Conservation (phyloP, 2,888 invertebrate genomes). For the Cinara cedri region DNA sequence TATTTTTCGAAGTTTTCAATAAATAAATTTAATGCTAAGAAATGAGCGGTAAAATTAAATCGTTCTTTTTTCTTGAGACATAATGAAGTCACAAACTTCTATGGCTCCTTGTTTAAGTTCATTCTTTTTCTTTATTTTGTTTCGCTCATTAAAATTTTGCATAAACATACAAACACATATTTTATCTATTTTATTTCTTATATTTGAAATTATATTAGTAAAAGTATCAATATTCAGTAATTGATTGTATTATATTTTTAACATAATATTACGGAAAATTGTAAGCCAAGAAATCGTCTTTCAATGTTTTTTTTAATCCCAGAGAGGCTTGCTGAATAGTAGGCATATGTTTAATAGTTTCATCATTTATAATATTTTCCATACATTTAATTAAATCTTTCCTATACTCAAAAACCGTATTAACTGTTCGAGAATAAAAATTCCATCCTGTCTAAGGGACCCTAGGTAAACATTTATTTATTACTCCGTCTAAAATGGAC, state of each 20-base stretch:
- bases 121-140: not conserved
- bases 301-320: not conserved
- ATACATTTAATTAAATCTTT: conserved; percentile 8
- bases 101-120: not conserved
- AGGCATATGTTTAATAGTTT: not conserved
- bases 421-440: conserved; percentile 54
- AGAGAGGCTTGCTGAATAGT: too few relatives aligned
- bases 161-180: not conserved
- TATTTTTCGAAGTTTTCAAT: not conserved
- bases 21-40: too few relatives aligned
- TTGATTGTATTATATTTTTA: not conserved
- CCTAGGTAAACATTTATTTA: not conserved
- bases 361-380: conserved; percentile 9
- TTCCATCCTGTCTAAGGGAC: conserved; percentile 58
- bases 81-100: conserved; percentile 15
- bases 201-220: too few relatives aligned
- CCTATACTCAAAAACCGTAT: not conserved
- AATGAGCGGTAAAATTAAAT: conserved; percentile 18
- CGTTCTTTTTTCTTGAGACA: not conserved
- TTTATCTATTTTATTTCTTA: not conserved
- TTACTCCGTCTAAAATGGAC: not conserved
- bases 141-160: not conserved
- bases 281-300: not conserved
- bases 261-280: not conserved
- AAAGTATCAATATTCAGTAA: not conserved